Evolutionary conservation across 2,113 vertebrate genomes (phyloP), one percentile per base, ranked within the genome.

Genomic region (Procapra przewalskii): DNA sequence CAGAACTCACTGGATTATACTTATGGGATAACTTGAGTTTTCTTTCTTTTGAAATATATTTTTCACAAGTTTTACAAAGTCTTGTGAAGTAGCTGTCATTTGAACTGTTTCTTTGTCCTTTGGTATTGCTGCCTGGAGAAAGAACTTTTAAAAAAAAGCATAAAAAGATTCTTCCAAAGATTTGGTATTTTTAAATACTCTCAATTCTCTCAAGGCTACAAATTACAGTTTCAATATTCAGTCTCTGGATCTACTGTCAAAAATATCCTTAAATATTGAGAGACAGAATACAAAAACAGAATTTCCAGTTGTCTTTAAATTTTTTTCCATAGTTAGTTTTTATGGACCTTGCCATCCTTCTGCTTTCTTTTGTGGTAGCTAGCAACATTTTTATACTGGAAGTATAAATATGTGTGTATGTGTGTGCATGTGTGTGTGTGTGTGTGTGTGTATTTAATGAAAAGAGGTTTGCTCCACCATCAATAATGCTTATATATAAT

Each of bases 71-170:
- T 96, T 97, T 91, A 91, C 25, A 84, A 90, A 93, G 43, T 25
- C 57, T 95, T 97, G 31, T 97, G 96, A 97, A 98, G 92, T 86
- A 11, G 5, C 33, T 96, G 62, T 96, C 95, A 96, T 88, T 84
- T 97, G 48, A 97, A 88, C 36, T 96, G 6, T 91, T 64, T 93
- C 77, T 79, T 97, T 36, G 96, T 96, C 48, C 40, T 96, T 90
- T 97, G 75, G 59, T 92, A 48, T 52, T 62, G 16, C 15, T 86
- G 64, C 95, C 90, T 97, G 33, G 43, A 94, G 94, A 94, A 96
- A 97, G 40, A 81, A 16, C 60, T 95, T 95, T 94, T 97, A 54
- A 40, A 54, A 54, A 25, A 27, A 10, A 27, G 19, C 5, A 52
- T 21, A 79, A 92, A 90, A 94, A 75, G 33, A 77, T 59, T 77